Evolutionary conservation across 1,140 invertebrate genomes (phyloP).

Genomic region (Vanessa tameamea): DNA sequence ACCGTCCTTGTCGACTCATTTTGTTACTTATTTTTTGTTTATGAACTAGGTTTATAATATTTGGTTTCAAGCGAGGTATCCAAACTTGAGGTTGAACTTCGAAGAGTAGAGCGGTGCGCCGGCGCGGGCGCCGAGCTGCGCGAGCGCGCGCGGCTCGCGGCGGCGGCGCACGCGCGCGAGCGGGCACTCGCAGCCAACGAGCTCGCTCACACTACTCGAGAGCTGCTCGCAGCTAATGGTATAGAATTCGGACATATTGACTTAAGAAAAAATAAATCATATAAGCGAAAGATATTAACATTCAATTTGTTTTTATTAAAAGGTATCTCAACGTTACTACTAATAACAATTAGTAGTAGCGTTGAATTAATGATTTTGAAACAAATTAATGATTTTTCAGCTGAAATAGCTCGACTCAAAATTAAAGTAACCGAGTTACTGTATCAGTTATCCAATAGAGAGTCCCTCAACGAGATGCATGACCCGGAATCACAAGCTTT

Average conservation of each 20-base stretch:
- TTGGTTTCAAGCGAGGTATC: slow-evolving; percentile 46
- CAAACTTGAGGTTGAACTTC: slow-evolving; percentile 58
- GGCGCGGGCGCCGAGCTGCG: slow-evolving; percentile 62
- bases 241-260: neutral
- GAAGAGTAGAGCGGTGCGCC: slow-evolving; percentile 62
- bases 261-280: too few relatives aligned
- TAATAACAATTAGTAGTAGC: too few relatives aligned
- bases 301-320: too few relatives aligned
- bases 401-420: slow-evolving; percentile 58
- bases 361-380: too few relatives aligned
- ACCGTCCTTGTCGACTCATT: neutral
- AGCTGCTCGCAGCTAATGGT: slow-evolving; percentile 57
- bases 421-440: slow-evolving; percentile 53
- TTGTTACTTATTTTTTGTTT: neutral
- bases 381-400: slow-evolving; percentile 44
- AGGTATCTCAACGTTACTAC: too few relatives aligned
- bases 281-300: too few relatives aligned
- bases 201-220: slow-evolving; percentile 47
- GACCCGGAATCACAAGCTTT: slow-evolving; percentile 46
- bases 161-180: slow-evolving; percentile 64
- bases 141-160: slow-evolving; percentile 64
- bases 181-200: slow-evolving; percentile 56
- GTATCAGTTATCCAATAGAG: slow-evolving; percentile 41
- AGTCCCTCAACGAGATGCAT: slow-evolving; percentile 28
- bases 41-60: neutral